Base-by-base conservation (phyloP, 2,113 vertebrate genomes). In the Sigmodon hispidus region DNA sequence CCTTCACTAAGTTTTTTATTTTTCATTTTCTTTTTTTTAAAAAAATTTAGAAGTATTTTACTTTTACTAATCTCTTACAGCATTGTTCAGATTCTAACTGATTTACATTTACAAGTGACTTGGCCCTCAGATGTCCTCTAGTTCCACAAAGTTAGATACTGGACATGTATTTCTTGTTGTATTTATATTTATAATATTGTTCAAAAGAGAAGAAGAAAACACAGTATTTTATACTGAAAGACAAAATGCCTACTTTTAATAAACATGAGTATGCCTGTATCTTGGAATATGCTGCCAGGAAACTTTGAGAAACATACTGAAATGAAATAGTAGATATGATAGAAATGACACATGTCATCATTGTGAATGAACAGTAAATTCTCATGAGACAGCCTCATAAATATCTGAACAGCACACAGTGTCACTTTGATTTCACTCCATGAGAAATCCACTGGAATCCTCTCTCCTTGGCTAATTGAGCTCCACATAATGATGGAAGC, bases 281-380 rank as follows among this genome's bases (percentile, higher is more conserved):
- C 48, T 95, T 95, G 57, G 65, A 94, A 67, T 91, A 77, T 48
- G 36, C 57, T 87, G 3, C 36, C 57, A n/a, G 63, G 36, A 90
- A 93, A 65, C 4, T 52, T 91, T 92, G 1, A 87, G 63, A 48
- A 94, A 65, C 55, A 43, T 16, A 80, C 11, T 55, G 36, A 87
- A 77, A 10, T 57, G 50, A 96, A 90, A 87, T 57, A 57, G 43
- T 92, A n/a, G 81, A 85, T 48, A 77, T 77, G 67, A 79, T 43
- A 93, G 84, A 85, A 88, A 85, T 61, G 5, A 21, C 76, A 63
- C 29, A 61, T 63, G 45, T 79, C 36, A 70, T 55, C 57, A 26
- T 67, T n/a, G 15, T 76, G 85, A 87, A 87, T 70, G 63, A 87
- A 69, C 19, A 87, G 31, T 24, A 87, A 40, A 89, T 85, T 94